Evolutionary conservation across 1,140 invertebrate species (phyloP), one percentile per base, ranked within the genome.

Genomic region (Lordiphosa stackelbergi): DNA sequence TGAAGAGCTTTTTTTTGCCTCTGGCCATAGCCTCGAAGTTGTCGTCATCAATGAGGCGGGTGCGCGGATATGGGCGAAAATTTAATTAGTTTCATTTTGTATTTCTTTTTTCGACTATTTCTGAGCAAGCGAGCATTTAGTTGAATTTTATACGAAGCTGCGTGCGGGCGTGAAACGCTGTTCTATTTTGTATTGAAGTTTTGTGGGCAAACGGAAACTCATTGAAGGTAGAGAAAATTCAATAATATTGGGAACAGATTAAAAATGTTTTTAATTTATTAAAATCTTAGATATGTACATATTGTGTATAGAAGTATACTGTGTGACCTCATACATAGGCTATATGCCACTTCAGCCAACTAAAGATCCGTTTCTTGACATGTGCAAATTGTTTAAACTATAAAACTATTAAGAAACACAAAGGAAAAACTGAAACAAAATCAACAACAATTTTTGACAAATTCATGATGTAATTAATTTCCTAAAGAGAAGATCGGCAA

Each of bases 391-490:
- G 22, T n/a, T 35, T 8, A 42, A 48, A 37, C 61, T 40, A 13
- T 52, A 31, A 36, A 52, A 36, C 19, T 16, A 47, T 66, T 48
- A 19, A 58, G 41, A 58, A 66, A 47, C 7, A 31, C 28, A 31
- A 31, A 31, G 5, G 28, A 7, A 8, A 31, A 31, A 31, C 28
- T 31, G 28, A 31, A 31, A 31, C 28, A 5, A 48, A 31, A 38
- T 35, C 28, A 7, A 31, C 28, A 61, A 53, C 55, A 65, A 53
- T 78, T 31, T 69, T 79, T 79, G 75, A 81, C 74, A 81, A 79
- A 79, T 65, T 71, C 74, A 68, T 74, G 70, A 74, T 81, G 63
- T 71, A 83, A 79, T 81, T 81, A 75, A 83, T 75, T 83, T 72
- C 41, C 51, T 16, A 55, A 42, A 62, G 48, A 53, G 70, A 58